Base-by-base conservation (phyloP, 1,140 invertebrate species). In the Penaeus indicus region DNA sequence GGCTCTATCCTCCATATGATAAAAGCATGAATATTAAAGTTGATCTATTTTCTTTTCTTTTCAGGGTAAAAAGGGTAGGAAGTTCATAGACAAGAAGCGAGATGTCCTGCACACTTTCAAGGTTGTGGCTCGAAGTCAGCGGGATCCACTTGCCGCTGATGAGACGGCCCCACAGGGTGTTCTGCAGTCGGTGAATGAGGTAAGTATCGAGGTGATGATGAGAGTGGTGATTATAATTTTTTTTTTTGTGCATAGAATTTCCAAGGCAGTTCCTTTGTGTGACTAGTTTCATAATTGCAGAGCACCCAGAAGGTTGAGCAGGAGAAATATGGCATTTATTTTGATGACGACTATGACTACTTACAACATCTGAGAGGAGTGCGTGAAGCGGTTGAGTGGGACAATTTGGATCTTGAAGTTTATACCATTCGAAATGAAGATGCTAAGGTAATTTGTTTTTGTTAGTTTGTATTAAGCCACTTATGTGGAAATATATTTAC, bases 291-390 rank as follows among this genome's bases (percentile, higher is more conserved):
- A 0, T 42, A 13, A n/a, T 61, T n/a, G 0, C 77, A 89, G 88
- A 69, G 11, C n/a, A 19, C 25, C 84, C 93, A 94, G 1, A 95
- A 94, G 91, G 96, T 97, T 91, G 97, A 98, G 91, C 95, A 97
- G 91, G 93, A 94, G 47, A 98, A 98, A 93, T 99, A 95, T 95
- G 98, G 98, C n/a, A 96, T 99, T 83, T 98, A 96, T 92, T 99
- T 96, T 93, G 97, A 99, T 92, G 98, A 99, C 93, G 97, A 99
- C 91, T 99, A 99, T 92, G 95, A 99, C 92, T 99, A 99, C 92
- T 93, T 99, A 89, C 97, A 99, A 93, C 97, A 99, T 94, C 94
- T 99, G 78, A 95, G 95, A 92, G 96, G 97, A 91, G 92, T 92
- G 7, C 92, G 94, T 93, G 84, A 94, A 93, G 91, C 84, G 18